Percentiles rank a stretch among this genome's conserved stretches.
Evolutionary conservation across 2,888 invertebrate genomes (phyloP).

Genomic region (Diaphora mendica): DNA sequence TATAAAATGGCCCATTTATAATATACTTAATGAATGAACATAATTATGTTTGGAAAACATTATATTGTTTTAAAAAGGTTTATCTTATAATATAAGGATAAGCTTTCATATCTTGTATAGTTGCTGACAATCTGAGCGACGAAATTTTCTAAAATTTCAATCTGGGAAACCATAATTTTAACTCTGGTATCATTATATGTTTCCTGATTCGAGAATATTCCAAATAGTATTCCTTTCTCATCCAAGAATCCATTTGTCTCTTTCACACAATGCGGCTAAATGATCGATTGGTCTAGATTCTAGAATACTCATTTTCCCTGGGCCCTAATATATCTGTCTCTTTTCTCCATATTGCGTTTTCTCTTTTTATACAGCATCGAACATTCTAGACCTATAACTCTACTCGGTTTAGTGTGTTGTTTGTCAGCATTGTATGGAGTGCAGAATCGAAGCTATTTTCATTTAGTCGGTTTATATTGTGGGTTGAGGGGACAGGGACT

Average conservation of each 20-base stretch:
- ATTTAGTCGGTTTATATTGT: constrained; percentile 40
- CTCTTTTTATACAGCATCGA: constrained; percentile 50
- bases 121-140: background rate
- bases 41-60: background rate
- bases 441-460: constrained; percentile 24
- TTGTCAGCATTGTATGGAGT: background rate
- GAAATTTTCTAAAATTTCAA: background rate
- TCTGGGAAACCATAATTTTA: background rate
- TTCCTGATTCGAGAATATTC: constrained; percentile 53
- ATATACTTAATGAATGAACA: too few relatives aligned
- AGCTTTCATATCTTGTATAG: background rate
- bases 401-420: constrained; percentile 33
- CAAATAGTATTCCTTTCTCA: constrained; percentile 37
- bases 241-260: constrained; percentile 33
- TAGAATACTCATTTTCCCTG: constrained; percentile 35
- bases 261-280: constrained; percentile 31
- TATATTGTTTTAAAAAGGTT: too few relatives aligned
- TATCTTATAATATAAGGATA: background rate
- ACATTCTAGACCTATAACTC: constrained; percentile 65
- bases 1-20: too few relatives aligned
- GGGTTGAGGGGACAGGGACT: constrained; percentile 43
- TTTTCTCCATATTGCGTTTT: constrained; percentile 37
- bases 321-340: constrained; percentile 19
- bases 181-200: constrained; percentile 38
- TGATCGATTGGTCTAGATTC: constrained; percentile 55